phyloP scores from a whole-genome alignment of 2,888 invertebrate species.

The Machimus rusticus region DNA sequence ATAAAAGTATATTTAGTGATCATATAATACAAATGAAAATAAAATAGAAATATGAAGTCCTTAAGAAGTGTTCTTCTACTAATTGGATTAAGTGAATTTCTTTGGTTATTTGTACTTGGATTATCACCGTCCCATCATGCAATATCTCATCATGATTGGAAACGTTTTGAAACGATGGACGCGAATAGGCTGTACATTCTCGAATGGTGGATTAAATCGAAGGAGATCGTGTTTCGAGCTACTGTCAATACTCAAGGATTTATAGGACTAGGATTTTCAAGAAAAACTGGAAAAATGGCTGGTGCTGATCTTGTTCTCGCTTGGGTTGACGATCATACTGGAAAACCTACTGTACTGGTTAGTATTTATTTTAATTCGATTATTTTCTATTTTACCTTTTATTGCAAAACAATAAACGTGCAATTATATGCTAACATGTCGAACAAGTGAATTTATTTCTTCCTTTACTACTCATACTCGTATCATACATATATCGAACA shows the following conservation, averaged over 20 bases:
- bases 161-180: conserved; percentile 61
- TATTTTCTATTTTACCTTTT: background rate
- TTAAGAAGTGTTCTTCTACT: background rate
- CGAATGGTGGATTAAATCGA: conserved; percentile 75
- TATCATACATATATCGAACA: background rate
- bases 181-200: conserved; percentile 63
- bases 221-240: conserved; percentile 80
- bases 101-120: background rate
- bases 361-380: conserved; percentile 58
- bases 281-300: conserved; percentile 76
- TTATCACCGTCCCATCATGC: background rate
- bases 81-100: background rate
- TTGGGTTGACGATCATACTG: conserved; percentile 78
- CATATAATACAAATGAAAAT: background rate
- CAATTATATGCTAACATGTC: background rate
- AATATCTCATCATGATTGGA: conserved; percentile 57
- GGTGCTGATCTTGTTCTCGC: conserved; percentile 87
- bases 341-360: conserved; percentile 77
- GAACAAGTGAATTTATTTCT: background rate
- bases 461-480: background rate
- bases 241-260: conserved; percentile 85
- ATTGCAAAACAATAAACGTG: background rate
- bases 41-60: background rate
- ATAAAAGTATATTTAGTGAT: background rate
- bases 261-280: conserved; percentile 85